A percentile compares a stretch with the other conserved stretches of the same genome.
phyloP scores from a whole-genome alignment of 1,140 invertebrate species.

The Heliconius hewitsoni region DNA sequence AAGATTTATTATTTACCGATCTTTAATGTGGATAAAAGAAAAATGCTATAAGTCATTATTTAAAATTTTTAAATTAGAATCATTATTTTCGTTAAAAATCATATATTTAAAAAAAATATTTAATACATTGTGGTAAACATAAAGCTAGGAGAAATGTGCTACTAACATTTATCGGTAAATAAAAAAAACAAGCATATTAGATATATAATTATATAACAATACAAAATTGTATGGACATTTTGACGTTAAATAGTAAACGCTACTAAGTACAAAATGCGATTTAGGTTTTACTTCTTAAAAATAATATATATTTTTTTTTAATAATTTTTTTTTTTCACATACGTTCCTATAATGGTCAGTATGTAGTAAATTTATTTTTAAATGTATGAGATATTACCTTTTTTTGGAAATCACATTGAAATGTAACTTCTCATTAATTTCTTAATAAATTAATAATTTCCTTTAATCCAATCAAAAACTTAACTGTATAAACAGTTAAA shows the following conservation, averaged over 20 bases:
- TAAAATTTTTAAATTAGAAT: too few relatives aligned
- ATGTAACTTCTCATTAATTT: too few relatives aligned
- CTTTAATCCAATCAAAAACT: too few relatives aligned
- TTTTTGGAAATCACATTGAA: too few relatives aligned
- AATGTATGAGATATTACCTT: background rate
- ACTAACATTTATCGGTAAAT: background rate
- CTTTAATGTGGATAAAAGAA: background rate
- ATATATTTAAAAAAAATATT: too few relatives aligned
- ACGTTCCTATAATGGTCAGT: slow-evolving; percentile 25
- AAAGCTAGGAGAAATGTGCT: too few relatives aligned
- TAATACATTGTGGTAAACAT: too few relatives aligned
- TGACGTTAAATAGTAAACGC: background rate
- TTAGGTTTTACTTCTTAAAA: background rate
- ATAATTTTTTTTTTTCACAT: background rate
- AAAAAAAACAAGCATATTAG: background rate
- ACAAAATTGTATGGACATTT: background rate
- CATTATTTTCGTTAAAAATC: background rate
- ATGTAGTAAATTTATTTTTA: background rate
- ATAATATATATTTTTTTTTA: background rate
- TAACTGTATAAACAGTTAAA: too few relatives aligned
- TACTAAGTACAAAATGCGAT: background rate
- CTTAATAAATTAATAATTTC: too few relatives aligned
- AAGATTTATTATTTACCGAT: background rate
- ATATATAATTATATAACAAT: background rate
- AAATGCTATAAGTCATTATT: background rate